Conservation (phyloP, 2,113 vertebrate genomes). For the Chascanopsetta lugubris region DNA sequence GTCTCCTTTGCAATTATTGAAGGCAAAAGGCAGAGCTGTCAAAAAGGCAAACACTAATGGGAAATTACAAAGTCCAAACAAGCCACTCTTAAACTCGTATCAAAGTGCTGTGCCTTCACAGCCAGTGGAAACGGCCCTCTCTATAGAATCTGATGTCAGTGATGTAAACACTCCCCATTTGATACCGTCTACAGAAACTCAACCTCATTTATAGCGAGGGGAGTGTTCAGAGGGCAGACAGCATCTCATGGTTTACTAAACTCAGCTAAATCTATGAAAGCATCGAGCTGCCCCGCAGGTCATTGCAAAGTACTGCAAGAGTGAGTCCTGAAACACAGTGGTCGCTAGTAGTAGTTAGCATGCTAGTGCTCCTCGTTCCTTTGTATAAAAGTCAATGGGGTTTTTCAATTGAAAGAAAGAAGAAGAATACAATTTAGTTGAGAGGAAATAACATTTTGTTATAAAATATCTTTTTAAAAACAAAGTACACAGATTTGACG, state of each 20-base stretch:
- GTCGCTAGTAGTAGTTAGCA: too few relatives aligned
- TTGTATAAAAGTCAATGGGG: too few relatives aligned
- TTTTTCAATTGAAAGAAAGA: too few relatives aligned
- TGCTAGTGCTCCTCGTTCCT: too few relatives aligned
- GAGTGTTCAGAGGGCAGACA: conserved; percentile 3
- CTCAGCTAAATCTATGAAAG: conserved; percentile 7
- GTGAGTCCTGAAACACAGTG: too few relatives aligned
- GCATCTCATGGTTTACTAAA: background rate
- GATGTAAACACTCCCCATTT: conserved; percentile 42
- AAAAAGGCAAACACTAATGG: conserved; percentile 55
- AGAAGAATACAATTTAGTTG: too few relatives aligned
- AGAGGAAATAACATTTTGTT: too few relatives aligned
- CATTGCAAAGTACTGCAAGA: too few relatives aligned
- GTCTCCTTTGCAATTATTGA: conserved; percentile 57
- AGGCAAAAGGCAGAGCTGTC: conserved; percentile 53
- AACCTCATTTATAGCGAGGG: conserved; percentile 10
- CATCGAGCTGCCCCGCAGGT: background rate
- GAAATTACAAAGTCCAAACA: conserved; percentile 67
- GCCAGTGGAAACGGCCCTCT: conserved; percentile 47
- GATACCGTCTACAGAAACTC: conserved; percentile 16
- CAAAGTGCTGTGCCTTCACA: conserved; percentile 56
- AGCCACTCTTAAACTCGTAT: conserved; percentile 44
- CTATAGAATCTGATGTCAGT: conserved; percentile 28
- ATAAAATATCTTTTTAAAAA: too few relatives aligned
- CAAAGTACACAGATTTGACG: too few relatives aligned